Percentiles rank a stretch among this genome's conserved stretches.
Evolutionary conservation across 2,888 invertebrate species (phyloP).

Genomic region (Caenorhabditis parvicauda): DNA sequence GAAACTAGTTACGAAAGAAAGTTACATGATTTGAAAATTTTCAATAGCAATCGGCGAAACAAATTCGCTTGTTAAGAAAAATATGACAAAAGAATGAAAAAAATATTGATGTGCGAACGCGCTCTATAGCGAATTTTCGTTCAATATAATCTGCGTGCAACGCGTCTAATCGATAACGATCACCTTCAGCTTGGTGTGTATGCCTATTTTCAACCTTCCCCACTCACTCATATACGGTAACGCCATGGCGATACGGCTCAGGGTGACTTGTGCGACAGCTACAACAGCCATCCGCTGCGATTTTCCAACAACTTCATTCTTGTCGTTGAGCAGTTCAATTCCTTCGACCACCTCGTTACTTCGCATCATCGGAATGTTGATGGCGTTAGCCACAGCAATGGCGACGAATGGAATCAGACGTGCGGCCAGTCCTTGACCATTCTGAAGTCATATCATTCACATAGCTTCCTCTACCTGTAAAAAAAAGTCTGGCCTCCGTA

Average conservation of each 20-base stretch:
- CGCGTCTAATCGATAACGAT: neutral
- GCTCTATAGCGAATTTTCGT: too few species aligned
- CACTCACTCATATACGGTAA: conserved; percentile 87
- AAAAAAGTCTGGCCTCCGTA: too few species aligned
- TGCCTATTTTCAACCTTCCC: too few species aligned
- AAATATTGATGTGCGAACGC: too few species aligned
- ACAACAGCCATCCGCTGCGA: conserved; percentile 73
- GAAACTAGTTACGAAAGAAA: too few species aligned
- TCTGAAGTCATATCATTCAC: too few species aligned
- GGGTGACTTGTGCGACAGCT: conserved; percentile 83
- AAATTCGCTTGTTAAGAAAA: too few species aligned
- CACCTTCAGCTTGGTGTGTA: neutral
- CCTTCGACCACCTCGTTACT: conserved; percentile 37
- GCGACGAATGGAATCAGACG: conserved; percentile 90
- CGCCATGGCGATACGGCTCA: conserved; percentile 87
- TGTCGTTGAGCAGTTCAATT: conserved; percentile 28
- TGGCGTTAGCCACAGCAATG: conserved; percentile 91
- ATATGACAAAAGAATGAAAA: too few species aligned
- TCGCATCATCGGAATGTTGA: conserved; percentile 96
- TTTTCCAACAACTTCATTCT: conserved; percentile 48
- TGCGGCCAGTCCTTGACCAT: conserved; percentile 74
- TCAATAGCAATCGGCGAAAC: too few species aligned
- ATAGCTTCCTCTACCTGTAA: too few species aligned
- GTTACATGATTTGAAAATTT: too few species aligned
- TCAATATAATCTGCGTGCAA: too few species aligned